phyloP scores from a whole-genome alignment of 2,797 vertebrate genomes.

The Catamblyrhynchus diadema region DNA sequence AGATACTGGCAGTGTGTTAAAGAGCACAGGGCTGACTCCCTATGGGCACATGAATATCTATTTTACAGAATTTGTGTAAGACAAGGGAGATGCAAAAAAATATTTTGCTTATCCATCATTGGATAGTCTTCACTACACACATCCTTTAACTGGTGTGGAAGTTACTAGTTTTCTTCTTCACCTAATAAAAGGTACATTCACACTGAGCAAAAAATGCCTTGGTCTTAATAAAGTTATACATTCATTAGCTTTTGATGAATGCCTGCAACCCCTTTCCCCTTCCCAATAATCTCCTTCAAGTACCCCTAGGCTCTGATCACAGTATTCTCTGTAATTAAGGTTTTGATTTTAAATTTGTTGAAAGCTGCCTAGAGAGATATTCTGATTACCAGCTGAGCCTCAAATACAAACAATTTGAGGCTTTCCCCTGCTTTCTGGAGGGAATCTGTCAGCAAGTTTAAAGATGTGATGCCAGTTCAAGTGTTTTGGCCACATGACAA shows the following conservation, averaged over 20 bases:
- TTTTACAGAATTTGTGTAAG: background rate
- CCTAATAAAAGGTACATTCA: background rate
- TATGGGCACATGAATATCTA: accelerated
- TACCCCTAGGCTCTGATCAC: background rate
- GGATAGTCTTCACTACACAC: background rate
- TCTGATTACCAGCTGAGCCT: conserved; percentile 10
- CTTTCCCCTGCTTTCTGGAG: background rate
- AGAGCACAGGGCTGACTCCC: background rate
- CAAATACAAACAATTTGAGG: background rate
- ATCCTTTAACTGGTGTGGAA: background rate
- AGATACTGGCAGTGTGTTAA: background rate
- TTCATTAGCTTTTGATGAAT: conserved; percentile 1
- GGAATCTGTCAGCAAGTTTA: background rate
- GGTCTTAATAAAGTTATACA: background rate
- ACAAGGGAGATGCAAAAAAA: background rate
- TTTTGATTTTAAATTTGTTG: conserved; percentile 33
- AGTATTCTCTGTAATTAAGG: conserved; percentile 17
- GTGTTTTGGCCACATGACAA: background rate
- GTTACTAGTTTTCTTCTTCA: background rate
- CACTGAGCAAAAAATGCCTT: background rate
- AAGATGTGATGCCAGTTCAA: background rate
- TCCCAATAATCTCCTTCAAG: background rate
- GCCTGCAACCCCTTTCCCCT: background rate
- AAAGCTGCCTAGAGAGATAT: conserved; percentile 19
- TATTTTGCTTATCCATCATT: background rate